Evolutionary conservation across 1,140 invertebrate species (phyloP).

Genomic region (Achroia grisella): DNA sequence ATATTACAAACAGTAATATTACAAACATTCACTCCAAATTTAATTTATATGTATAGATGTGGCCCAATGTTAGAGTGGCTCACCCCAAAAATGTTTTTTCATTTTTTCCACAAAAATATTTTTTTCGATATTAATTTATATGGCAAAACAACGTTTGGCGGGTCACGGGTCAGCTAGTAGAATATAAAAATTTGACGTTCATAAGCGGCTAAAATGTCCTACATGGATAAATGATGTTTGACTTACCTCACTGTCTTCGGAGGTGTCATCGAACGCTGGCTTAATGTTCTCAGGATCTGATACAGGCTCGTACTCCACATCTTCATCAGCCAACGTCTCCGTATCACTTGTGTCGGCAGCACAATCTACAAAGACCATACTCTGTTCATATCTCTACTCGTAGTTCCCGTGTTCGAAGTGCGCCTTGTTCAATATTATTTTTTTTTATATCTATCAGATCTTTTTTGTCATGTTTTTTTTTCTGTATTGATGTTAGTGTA

Average conservation of each 20-base stretch:
- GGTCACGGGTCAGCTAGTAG: no score
- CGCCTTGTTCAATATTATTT: neutral
- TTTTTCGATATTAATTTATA: no score
- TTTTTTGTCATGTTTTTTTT: neutral
- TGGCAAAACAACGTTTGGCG: no score
- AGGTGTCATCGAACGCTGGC: slow-evolving; percentile 33
- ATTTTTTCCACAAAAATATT: no score
- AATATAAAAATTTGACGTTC: no score
- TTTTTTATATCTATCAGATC: neutral
- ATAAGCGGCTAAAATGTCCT: no score
- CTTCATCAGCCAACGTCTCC: slow-evolving; percentile 41
- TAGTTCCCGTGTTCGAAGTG: neutral
- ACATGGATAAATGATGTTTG: no score
- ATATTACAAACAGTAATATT: no score
- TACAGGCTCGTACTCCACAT: slow-evolving; percentile 42
- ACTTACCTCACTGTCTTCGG: slow-evolving; percentile 56
- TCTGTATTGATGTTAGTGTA: neutral
- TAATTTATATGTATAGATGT: no score
- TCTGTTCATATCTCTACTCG: slow-evolving; percentile 16
- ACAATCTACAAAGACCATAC: slow-evolving; percentile 65
- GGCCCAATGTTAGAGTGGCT: no score
- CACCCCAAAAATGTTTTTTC: no score
- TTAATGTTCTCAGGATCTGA: slow-evolving; percentile 37
- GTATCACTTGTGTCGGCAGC: slow-evolving; percentile 69
- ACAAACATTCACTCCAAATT: no score